These are phyloP conservation scores for Dasyprocta punctata DNA, from an alignment of 2,113 vertebrate species.

Conservation along the genomic window DNA sequence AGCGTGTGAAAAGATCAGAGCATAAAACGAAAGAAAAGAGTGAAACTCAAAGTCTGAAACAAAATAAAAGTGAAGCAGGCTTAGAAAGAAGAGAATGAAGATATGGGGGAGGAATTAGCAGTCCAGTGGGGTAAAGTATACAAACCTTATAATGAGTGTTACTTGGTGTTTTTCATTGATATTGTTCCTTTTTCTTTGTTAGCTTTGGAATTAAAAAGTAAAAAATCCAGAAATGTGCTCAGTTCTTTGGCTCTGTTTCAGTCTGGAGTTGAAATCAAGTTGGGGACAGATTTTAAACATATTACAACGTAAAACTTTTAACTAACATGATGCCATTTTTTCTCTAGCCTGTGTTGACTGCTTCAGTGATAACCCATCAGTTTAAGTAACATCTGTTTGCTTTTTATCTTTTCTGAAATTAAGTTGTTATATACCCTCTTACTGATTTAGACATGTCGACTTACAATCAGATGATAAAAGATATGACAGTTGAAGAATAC, in stretches of 20 bases:
- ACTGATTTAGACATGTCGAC: background rate
- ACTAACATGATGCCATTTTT: background rate
- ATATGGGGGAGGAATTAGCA: background rate
- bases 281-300: background rate
- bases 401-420: background rate
- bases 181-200: background rate
- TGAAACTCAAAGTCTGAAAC: background rate
- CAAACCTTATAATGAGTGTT: background rate
- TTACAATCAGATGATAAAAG: slow-evolving; percentile 20
- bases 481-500: background rate
- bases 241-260: background rate
- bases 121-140: background rate
- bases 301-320: background rate
- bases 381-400: background rate
- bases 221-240: background rate
- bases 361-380: background rate
- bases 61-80: background rate
- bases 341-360: background rate
- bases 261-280: background rate
- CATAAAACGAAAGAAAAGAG: background rate
- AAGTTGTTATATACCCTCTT: slow-evolving; percentile 10
- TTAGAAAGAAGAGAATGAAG: background rate
- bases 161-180: background rate
- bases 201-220: slow-evolving; percentile 12
- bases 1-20: background rate